Base-by-base conservation (phyloP, 2,797 vertebrate genomes). In the Cebuella pygmaea region DNA sequence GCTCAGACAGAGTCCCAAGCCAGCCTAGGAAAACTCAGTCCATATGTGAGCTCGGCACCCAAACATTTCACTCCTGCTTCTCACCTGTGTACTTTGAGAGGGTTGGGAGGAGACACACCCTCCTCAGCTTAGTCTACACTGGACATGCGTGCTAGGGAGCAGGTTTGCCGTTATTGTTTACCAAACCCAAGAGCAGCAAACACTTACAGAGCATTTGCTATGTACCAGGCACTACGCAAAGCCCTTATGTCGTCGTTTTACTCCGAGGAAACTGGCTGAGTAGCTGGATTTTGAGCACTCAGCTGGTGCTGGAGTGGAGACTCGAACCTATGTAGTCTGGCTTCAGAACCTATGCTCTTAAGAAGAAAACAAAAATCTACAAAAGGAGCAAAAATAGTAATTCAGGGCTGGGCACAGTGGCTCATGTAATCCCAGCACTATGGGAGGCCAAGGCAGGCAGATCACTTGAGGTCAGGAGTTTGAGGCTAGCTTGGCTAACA, bases 171-270 rank as follows among this genome's bases (percentile, higher is more conserved):
- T 89, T 33, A 20, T 20, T 33, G 26, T 41, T 17, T 46, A 13
- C 4, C 17, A 57, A 33, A 14, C 44, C n/a, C 61, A 4, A 48
- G 46, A 78, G 86, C 41, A 20, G 39, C 61, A 46, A 4, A 7
- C 59, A 6, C 57, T 79, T 33, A 12, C 2, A n/a, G 85, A 88
- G 48, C 2, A 4, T 48, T 33, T 27, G 3, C 83, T 55, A 24
- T 61, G 59, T 72, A 14, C 13, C 30, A 4, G 48, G 48, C 57
- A 3, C 36, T 13, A 1, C 3, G 20, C 75, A 1, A 2, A 39
- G 15, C 19, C n/a, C 33, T 27, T 20, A 3, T 57, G 59, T 7
- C 1, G 0, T 12, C 22, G 36, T 76, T 15, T 41, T 22, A n/a
- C 4, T 9, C 44, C 74, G 44, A 78, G 94, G 80, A 48, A 30